Evolutionary conservation across 2,797 vertebrate species (phyloP), one percentile per base, ranked within the genome.

Genomic region (Mareca strepera): DNA sequence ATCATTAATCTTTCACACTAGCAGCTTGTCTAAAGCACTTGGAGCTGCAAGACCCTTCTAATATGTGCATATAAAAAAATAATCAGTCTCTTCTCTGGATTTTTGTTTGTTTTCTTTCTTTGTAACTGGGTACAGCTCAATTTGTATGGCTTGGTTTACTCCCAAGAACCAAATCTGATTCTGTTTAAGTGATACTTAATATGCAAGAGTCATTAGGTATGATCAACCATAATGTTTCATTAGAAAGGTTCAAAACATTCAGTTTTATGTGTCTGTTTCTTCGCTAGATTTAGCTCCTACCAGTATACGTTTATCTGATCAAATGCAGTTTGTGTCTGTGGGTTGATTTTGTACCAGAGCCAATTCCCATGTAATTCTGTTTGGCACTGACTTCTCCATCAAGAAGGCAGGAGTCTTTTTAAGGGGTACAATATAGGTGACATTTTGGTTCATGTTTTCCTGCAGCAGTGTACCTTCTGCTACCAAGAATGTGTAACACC

Each of bases 241-340:
- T 91, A 93, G 63, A 78, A 88, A 12, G 13, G 44, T 72, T 94
- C 74, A 87, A 93, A 86, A 56, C 86, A 56, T 87, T 63, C 37
- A 55, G 29, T 68, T 91, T 92, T 56, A 67, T 67, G 76, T 75
- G 43, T 79, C 68, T 93, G 37, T 66, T 83, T 86, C 82, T 93
- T 76, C 82, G 22, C 52, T 91, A 91, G 87, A 59, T 93, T 94
- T 91, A 90, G 59, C 69, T 93, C 52, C 68, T 79, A 39, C 25
- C 23, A 44, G 46, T 72, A 44, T 79, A 53, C 62, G 12, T 91
- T 80, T 96, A 43, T 93, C 82, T 93, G 94, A 94, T 88, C 64
- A 82, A 95, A 94, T 86, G 91, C 60, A 95, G 66, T 90, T 90
- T 95, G 53, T 75, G 72, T 80, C 83, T 93, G 94, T 94, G 88